phyloP scores from a whole-genome alignment of 2,797 vertebrate genomes.

The Gorsachius magnificus region DNA sequence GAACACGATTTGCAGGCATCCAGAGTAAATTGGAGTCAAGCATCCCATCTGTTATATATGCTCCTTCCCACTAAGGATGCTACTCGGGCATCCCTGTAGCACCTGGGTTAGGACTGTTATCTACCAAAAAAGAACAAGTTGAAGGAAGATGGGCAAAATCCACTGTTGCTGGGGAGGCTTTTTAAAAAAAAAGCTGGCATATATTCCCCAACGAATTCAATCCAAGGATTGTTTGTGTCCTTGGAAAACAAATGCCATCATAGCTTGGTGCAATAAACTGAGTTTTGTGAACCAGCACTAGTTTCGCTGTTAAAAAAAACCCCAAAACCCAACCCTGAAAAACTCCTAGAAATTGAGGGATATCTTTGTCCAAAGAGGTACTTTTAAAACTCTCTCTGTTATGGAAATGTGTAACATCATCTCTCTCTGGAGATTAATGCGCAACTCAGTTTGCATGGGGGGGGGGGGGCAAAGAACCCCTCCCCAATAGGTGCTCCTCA shows the following conservation, averaged over 20 bases:
- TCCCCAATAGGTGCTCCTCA: neutral
- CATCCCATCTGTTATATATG: neutral
- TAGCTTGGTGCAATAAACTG: neutral
- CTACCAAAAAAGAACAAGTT: neutral
- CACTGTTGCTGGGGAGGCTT: neutral
- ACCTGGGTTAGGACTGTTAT: neutral
- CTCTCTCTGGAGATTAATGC: neutral
- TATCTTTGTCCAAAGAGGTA: neutral
- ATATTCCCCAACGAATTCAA: slow-evolving; percentile 18
- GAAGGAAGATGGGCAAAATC: neutral
- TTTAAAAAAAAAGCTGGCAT: neutral
- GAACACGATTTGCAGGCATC: neutral
- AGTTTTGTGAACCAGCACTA: neutral
- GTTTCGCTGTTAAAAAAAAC: neutral
- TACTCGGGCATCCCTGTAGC: neutral
- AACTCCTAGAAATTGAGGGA: neutral
- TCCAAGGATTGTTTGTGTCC: slow-evolving; percentile 49
- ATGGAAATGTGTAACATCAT: neutral
- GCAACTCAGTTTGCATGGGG: neutral
- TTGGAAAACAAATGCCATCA: slow-evolving; percentile 46
- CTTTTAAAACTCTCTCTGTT: slow-evolving; percentile 1
- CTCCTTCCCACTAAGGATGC: neutral
- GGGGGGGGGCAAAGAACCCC: neutral
- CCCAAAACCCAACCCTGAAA: neutral
- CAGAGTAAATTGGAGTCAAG: neutral